Percentiles rank a stretch among this genome's conserved stretches.
phyloP scores from a whole-genome alignment of 2,797 vertebrate genomes.

The Enoplosus armatus region DNA sequence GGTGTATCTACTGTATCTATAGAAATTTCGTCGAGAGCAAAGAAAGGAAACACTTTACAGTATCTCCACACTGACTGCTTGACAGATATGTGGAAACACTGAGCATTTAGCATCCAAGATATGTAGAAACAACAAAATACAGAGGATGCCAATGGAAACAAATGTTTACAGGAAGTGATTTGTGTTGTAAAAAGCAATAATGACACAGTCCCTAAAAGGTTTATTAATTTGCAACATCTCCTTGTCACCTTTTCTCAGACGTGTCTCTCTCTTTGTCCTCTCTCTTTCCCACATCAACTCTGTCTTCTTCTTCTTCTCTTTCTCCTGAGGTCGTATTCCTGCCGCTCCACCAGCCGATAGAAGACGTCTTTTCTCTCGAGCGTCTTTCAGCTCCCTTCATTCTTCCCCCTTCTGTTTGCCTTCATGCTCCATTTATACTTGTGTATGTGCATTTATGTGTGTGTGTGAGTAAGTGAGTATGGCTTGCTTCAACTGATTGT shows the following conservation, averaged over 20 bases:
- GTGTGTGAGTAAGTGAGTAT: constrained; percentile 46
- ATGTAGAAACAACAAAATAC: not conserved
- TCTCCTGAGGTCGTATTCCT: constrained; percentile 15
- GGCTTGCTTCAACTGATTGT: constrained; percentile 52
- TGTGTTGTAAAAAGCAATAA: not conserved
- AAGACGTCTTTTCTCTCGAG: constrained; percentile 49
- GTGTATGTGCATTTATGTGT: constrained; percentile 39
- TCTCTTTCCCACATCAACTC: constrained; percentile 13
- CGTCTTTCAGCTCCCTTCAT: constrained; percentile 66
- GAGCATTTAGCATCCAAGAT: not conserved
- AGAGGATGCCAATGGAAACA: not conserved
- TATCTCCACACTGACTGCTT: not conserved
- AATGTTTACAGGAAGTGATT: not conserved
- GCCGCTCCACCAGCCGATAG: constrained; percentile 28
- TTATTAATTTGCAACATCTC: not conserved
- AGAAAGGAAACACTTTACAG: not conserved
- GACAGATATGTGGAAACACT: not conserved
- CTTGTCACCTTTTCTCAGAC: not conserved
- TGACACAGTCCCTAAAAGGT: no score
- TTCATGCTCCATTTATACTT: constrained; percentile 73
- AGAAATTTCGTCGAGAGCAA: not conserved
- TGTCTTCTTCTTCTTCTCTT: constrained; percentile 4
- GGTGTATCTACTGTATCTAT: not conserved
- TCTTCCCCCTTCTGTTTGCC: constrained; percentile 65
- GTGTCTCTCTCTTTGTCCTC: not conserved